phyloP scores from a whole-genome alignment of 2,888 invertebrate genomes.

The Cataglyphis livida region DNA sequence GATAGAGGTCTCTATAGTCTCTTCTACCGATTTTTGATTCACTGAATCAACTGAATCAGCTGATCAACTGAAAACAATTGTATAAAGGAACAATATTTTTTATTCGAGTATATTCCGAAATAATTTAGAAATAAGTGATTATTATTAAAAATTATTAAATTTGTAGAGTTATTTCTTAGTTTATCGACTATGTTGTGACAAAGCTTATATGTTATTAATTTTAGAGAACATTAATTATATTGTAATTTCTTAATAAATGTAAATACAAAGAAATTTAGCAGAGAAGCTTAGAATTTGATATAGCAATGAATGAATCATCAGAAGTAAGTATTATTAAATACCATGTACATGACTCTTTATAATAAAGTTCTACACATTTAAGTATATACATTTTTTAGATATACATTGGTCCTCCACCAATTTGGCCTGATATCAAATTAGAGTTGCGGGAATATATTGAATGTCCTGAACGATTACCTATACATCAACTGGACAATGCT shows the following conservation, averaged over 20 bases:
- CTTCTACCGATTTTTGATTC: background rate
- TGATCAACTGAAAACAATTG: background rate
- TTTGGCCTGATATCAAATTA: slow-evolving; percentile 89
- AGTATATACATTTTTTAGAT: slow-evolving; percentile 73
- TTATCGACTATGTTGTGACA: background rate
- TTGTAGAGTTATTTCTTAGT: background rate
- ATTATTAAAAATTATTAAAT: background rate
- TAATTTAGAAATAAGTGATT: background rate
- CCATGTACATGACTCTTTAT: background rate
- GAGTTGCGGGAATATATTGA: slow-evolving; percentile 89
- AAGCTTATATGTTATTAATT: background rate
- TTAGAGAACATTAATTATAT: background rate
- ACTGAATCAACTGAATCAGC: no score
- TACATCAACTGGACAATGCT: slow-evolving; percentile 90
- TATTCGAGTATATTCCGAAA: background rate
- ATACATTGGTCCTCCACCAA: slow-evolving; percentile 88
- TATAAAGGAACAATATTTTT: background rate
- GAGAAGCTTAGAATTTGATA: background rate
- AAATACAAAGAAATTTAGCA: background rate
- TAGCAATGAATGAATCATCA: slow-evolving; percentile 3
- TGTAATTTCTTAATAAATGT: background rate
- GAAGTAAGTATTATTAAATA: slow-evolving; percentile 28
- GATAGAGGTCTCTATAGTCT: no score
- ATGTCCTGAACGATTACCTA: slow-evolving; percentile 90
- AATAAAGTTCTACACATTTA: background rate